Evolutionary conservation across 2,888 invertebrate genomes (phyloP), one percentile per base, ranked within the genome.

Genomic region (Drosophila infuscata): DNA sequence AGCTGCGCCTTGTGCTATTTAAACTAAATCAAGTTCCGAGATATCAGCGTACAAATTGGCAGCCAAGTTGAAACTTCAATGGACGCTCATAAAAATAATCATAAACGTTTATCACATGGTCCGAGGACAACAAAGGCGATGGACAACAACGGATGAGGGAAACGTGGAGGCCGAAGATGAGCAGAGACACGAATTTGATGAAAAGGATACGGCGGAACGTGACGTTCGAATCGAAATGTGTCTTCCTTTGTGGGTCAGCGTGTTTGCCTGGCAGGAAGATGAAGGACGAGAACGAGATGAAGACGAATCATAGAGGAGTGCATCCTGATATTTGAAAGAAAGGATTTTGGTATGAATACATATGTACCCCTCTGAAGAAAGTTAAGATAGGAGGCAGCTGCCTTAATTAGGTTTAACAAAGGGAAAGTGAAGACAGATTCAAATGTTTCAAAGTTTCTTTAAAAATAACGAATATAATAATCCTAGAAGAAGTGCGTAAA

Each of bases 81-180:
- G 74, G 67, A 69, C 58, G 74, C 60, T 67, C 82, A 88, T 86
- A 88, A 86, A 85, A 86, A 86, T 88, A 84, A 84, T 84, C 85
- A 86, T 88, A 88, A 86, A 86, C 86, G 82, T 86, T 86, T 86
- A 88, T 86, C 86, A 79, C 81, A 81, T 62, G 63, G 60, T 59
- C 73, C 43, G 72, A 61, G 66, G 58, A 54, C 69, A 80, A 69
- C 72, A 81, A 67, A 69, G 66, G 67, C 64, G 49, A 65, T 35
- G 33, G 51, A 38, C 49, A 33, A 48, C 29, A 29, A 59, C 41
- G 25, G 49, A 59, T 33, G 56, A 53, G 51, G 56, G 49, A 58
- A 17, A 41, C 25, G 53, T 46, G 57, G 46, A 49, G 53, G 62
- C 33, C 54, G 36, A 38, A 56, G 56, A 56, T 56, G 56, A 56